Evolutionary conservation across 92 coral and sea anemone species (phyloP).

Genomic region (Muricea muricata): DNA sequence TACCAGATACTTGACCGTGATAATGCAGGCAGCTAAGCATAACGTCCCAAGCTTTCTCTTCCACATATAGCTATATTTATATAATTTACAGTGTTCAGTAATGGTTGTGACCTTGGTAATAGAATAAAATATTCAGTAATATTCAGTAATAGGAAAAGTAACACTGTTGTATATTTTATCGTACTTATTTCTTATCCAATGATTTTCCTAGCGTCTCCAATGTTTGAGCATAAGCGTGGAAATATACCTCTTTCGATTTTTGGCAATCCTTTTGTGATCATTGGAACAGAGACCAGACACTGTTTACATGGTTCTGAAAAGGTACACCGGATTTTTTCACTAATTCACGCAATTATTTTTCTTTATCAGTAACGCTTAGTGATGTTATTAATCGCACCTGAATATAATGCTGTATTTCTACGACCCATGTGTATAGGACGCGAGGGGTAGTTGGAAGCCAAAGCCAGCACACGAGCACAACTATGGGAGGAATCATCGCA

Average conservation of each 20-base stretch:
- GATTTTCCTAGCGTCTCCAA: not conserved
- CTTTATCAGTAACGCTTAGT: not conserved
- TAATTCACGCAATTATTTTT: not conserved
- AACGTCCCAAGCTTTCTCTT: no score
- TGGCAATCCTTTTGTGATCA: not conserved
- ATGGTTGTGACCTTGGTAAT: not conserved
- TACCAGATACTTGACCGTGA: no score
- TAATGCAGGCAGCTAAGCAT: no score
- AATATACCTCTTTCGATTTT: not conserved
- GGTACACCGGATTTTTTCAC: not conserved
- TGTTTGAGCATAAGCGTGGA: conserved; percentile 3
- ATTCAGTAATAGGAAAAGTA: not conserved
- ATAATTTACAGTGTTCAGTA: no score
- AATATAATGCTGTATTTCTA: not conserved
- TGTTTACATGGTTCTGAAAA: conserved; percentile 5
- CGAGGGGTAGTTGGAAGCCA: conserved; percentile 12
- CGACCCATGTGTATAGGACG: conserved; percentile 2
- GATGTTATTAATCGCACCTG: not conserved
- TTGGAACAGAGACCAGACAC: conserved; percentile 16
- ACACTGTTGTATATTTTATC: not conserved
- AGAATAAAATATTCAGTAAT: not conserved
- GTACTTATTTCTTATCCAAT: not conserved
- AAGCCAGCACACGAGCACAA: not conserved
- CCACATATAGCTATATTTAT: no score
- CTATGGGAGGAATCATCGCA: not conserved